Base-by-base conservation (phyloP, 2,888 invertebrate genomes). In the Rhingia rostrata region DNA sequence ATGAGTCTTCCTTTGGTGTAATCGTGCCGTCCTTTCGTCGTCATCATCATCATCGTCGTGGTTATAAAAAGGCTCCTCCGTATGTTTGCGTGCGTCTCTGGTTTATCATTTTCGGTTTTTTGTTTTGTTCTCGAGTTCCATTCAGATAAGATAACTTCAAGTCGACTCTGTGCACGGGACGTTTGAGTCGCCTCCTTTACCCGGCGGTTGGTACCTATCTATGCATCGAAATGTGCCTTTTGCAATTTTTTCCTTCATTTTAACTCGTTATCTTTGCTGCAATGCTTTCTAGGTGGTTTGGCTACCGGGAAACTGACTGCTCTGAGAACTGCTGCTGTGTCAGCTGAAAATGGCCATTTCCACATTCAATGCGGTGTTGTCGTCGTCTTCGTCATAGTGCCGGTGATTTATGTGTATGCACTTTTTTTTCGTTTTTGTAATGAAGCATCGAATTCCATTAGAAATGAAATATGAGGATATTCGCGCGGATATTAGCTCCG, bases 141-240 rank as follows among this genome's bases (percentile, higher is more conserved):
- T 82, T 77, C 32, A 75, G 69, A 81, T 75, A 75, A 66, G 82
- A 82, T 78, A 49, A 73, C 37, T 61, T 61, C 41, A 74, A 60
- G 41, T 14, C 6, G 73, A 60, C n/a, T 22, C 35, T 4, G 47
- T 64, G 45, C 39, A 37, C 33, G 54, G 72, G 45, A 61, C 43
- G 45, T 51, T 22, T n/a, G 22, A 54, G 43, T 54, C 30, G 39
- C 14, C 56, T 70, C n/a, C 43, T 54, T 9, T 60, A 39, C 22
- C 12, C 33, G 10, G 4, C 2, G 22, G 6, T 66, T 4, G 45
- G n/a, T 53, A 53, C 33, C 53, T 14, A n/a, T 35, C 35, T 33
- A 54, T 61, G n/a, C 66, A 37, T 54, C 33, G 45, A 69, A 53
- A 47, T 53, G 45, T 45, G 45, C 30, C 39, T 58, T 70, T 63